Conservation (phyloP, 2,797 vertebrate species). For the Ptychobarbus kaznakovi region DNA sequence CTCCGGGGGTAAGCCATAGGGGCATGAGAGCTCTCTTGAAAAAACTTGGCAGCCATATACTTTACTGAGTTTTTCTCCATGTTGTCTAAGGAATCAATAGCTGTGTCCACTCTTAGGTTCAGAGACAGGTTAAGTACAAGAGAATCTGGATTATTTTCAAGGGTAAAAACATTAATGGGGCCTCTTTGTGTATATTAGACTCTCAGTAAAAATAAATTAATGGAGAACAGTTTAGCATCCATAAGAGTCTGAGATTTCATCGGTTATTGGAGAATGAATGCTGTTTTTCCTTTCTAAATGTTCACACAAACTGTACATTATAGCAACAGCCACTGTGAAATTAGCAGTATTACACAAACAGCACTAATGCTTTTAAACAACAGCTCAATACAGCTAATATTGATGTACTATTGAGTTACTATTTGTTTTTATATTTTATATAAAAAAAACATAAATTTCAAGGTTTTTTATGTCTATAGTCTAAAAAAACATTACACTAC, state of each 20-base stretch:
- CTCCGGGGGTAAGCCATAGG: conserved; percentile 35
- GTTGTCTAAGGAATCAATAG: conserved; percentile 63
- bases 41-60: conserved; percentile 41
- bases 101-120: conserved; percentile 47
- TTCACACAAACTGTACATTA: conserved; percentile 1
- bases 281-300: background rate
- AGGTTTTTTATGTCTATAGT: conserved; percentile 48
- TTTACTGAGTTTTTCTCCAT: conserved; percentile 57
- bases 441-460: background rate
- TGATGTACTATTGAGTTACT: conserved; percentile 23
- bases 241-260: background rate
- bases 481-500: no score
- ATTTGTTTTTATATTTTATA: background rate
- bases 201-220: conserved; percentile 29
- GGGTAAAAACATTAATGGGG: conserved; percentile 30
- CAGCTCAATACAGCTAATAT: background rate
- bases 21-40: conserved; percentile 19
- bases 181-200: conserved; percentile 23
- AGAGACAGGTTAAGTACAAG: conserved; percentile 50
- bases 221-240: conserved; percentile 18
- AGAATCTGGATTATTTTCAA: conserved; percentile 35
- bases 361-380: conserved; percentile 2
- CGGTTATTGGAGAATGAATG: conserved; percentile 9
- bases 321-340: conserved; percentile 10
- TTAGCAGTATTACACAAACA: background rate